A percentile compares a stretch with the other conserved stretches of the same genome.
These are phyloP conservation scores for Amblyopsis hoosieri DNA, from an alignment of 2,797 vertebrate genomes.

Conservation along the genomic window DNA sequence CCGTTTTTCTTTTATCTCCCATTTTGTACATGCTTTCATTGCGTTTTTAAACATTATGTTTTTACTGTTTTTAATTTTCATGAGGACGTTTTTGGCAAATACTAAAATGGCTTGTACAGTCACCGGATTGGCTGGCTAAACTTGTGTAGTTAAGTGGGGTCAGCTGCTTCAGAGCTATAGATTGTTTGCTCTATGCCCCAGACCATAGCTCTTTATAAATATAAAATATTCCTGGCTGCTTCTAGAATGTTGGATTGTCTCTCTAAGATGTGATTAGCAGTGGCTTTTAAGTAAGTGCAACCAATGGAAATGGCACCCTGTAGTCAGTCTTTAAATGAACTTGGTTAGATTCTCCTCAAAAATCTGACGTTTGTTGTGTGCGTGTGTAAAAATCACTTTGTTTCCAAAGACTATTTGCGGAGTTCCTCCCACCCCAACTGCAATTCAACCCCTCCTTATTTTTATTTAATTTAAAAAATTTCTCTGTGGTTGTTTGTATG, in stretches of 20 bases:
- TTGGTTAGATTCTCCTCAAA: constrained; percentile 1
- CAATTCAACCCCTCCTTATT: constrained; percentile 1
- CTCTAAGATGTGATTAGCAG: constrained; percentile 38
- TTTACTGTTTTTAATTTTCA: constrained; percentile 53
- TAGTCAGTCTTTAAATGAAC: constrained; percentile 17
- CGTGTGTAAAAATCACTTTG: constrained; percentile 61
- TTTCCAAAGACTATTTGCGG: constrained; percentile 43
- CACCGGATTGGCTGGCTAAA: no score
- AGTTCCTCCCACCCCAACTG: constrained; percentile 5
- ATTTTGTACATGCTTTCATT: constrained; percentile 72
- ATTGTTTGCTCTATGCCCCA: constrained; percentile 28
- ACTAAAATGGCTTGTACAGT: constrained; percentile 55
- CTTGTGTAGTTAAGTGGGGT: constrained; percentile 30
- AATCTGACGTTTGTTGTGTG: constrained; percentile 20
- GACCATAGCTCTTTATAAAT: constrained; percentile 1
- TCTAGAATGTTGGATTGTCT: constrained; percentile 40
- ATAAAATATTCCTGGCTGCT: constrained; percentile 20
- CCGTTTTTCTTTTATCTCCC: constrained; percentile 36
- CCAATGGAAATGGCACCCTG: constrained; percentile 45
- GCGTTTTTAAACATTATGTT: constrained; percentile 70
- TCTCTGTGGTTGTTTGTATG: constrained; percentile 30
- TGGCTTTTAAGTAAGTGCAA: constrained; percentile 27
- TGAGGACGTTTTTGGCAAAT: constrained; percentile 45
- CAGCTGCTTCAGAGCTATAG: constrained; percentile 31
- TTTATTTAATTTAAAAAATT: constrained; percentile 12